Evolutionary conservation across 2,797 vertebrate genomes (phyloP).

Genomic region (Nannoperca australis): DNA sequence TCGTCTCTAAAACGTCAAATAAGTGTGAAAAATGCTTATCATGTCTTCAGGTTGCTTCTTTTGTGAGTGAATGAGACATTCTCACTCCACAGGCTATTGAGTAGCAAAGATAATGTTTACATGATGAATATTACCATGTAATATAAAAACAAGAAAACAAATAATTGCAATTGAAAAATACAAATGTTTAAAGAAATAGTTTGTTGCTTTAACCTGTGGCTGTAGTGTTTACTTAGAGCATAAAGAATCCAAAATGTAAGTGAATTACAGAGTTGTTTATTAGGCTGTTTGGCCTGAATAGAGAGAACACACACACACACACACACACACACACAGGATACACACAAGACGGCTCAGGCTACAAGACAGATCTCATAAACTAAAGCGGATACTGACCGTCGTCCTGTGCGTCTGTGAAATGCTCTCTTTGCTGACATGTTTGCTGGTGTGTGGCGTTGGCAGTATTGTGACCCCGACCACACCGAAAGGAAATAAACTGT

Average conservation of each 20-base stretch:
- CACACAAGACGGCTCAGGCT: conserved; percentile 22
- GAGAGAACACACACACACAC: neutral
- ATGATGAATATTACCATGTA: too few relatives aligned
- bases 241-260: neutral
- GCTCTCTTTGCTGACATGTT: conserved; percentile 11
- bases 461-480: conserved; percentile 22
- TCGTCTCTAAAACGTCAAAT: too few relatives aligned
- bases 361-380: conserved; percentile 27
- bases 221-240: neutral
- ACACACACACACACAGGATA: neutral
- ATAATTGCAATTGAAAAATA: neutral
- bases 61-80: neutral
- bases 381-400: conserved; percentile 10
- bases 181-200: neutral
- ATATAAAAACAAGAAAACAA: neutral
- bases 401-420: conserved; percentile 16
- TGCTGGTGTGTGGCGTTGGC: conserved; percentile 32
- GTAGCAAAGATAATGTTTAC: neutral
- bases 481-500: conserved; percentile 52
- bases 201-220: neutral
- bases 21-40: too few relatives aligned
- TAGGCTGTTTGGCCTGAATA: conserved; percentile 4
- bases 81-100: neutral
- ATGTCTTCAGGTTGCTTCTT: too few relatives aligned
- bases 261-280: conserved; percentile 2